Conservation (phyloP, 2,888 invertebrate genomes). For the Nemurella pictetii region DNA sequence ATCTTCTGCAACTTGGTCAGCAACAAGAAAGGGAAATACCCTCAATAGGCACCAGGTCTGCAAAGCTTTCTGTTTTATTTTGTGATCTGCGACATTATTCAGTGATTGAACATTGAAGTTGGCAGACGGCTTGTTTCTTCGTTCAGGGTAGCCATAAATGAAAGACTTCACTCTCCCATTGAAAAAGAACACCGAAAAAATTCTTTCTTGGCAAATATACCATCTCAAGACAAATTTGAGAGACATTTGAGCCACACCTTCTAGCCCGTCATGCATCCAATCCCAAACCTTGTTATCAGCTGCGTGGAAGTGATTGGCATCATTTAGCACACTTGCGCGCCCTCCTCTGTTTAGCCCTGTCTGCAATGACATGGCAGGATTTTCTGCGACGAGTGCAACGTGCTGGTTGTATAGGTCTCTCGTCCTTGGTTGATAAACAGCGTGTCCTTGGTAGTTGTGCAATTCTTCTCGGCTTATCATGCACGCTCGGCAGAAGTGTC, state of each 20-base stretch:
- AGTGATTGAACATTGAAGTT: constrained; percentile 38
- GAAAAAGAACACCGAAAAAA: constrained; percentile 20
- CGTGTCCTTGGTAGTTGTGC: background rate
- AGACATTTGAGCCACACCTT: constrained; percentile 37
- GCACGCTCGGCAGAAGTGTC: constrained; percentile 24
- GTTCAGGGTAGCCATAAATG: constrained; percentile 39
- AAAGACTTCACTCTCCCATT: constrained; percentile 39
- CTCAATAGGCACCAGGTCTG: constrained; percentile 43
- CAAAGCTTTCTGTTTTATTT: constrained; percentile 42
- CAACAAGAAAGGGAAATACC: constrained; percentile 42
- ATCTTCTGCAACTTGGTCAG: constrained; percentile 39
- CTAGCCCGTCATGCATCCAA: constrained; percentile 39
- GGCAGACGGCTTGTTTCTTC: constrained; percentile 41
- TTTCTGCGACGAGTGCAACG: background rate
- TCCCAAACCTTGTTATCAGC: constrained; percentile 30
- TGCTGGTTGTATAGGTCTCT: constrained; percentile 15
- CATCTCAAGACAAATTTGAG: constrained; percentile 37
- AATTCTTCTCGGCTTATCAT: background rate
- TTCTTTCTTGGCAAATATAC: constrained; percentile 9
- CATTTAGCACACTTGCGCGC: background rate
- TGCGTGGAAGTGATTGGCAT: constrained; percentile 3
- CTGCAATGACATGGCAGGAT: too few relatives aligned
- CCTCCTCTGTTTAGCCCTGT: too few relatives aligned
- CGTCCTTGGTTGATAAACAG: background rate
- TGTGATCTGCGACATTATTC: constrained; percentile 38